Conservation (phyloP, 2,113 vertebrate genomes). For the Sigmodon hispidus region DNA sequence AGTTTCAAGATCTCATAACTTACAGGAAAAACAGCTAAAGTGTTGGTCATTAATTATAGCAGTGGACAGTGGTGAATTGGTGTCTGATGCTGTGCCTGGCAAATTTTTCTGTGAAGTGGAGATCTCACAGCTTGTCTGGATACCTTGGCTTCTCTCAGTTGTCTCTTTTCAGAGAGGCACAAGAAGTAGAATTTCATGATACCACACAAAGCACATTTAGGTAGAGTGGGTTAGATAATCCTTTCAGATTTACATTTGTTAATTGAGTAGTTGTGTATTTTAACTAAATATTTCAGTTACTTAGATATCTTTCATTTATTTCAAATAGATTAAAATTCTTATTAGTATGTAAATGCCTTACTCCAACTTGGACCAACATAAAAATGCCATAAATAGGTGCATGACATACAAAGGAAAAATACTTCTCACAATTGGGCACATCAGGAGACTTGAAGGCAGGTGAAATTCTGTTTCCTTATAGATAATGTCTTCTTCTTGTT, state of each 20-base stretch:
- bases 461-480: not conserved
- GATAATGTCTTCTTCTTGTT: not conserved
- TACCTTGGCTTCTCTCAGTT: not conserved
- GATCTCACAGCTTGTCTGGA: not conserved
- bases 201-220: not conserved
- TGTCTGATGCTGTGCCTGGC: not conserved
- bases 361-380: not conserved
- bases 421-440: not conserved
- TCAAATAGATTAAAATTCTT: slow-evolving; percentile 2
- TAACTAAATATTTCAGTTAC: not conserved
- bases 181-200: not conserved
- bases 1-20: slow-evolving; percentile 16
- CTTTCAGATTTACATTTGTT: not conserved
- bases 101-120: not conserved
- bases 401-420: not conserved
- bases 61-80: not conserved
- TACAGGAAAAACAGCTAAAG: slow-evolving; percentile 31
- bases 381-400: not conserved
- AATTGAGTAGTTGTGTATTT: not conserved
- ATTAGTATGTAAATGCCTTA: not conserved
- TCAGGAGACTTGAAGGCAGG: not conserved
- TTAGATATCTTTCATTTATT: not conserved
- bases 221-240: not conserved
- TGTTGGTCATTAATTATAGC: not conserved
- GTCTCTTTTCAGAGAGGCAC: not conserved